A percentile compares a stretch with the other conserved stretches of the same genome.
These are phyloP conservation scores for Abrostola tripartita DNA, from an alignment of 2,888 invertebrate species.

Conservation along the genomic window DNA sequence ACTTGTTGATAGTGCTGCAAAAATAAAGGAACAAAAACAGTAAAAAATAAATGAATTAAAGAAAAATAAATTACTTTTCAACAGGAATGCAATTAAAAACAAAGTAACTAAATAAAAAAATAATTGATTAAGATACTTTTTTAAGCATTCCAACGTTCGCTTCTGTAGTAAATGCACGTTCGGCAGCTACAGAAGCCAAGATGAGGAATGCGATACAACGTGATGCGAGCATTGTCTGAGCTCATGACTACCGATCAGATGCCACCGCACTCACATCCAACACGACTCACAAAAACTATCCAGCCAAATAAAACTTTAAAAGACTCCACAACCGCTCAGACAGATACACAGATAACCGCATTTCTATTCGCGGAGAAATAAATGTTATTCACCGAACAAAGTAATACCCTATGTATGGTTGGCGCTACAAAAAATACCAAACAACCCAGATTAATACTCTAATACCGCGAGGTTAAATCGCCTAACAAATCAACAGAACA, in stretches of 20 bases:
- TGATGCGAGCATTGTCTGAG: conserved; percentile 72
- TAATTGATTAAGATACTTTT: conserved; percentile 24
- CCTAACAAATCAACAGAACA: conserved; percentile 83
- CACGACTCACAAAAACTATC: conserved; percentile 59
- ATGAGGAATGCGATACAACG: conserved; percentile 73
- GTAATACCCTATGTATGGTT: conserved; percentile 42
- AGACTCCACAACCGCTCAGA: conserved; percentile 46
- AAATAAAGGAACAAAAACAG: too few relatives aligned
- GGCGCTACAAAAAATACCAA: conserved; percentile 56
- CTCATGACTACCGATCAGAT: conserved; percentile 66
- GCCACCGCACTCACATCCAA: conserved; percentile 58
- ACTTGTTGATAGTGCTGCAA: too few relatives aligned
- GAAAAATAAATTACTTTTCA: background rate
- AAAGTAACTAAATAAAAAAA: conserved; percentile 13
- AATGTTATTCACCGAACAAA: conserved; percentile 41
- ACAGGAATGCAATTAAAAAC: conserved; percentile 24
- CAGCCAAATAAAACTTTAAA: conserved; percentile 53
- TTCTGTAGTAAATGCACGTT: conserved; percentile 56
- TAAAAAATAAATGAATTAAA: background rate
- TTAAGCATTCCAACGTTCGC: conserved; percentile 38
- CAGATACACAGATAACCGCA: conserved; percentile 53
- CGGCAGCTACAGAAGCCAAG: conserved; percentile 66
- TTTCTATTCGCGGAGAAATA: conserved; percentile 49
- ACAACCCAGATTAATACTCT: conserved; percentile 68
- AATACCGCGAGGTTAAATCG: conserved; percentile 78